phyloP scores from a whole-genome alignment of 2,888 invertebrate species.

The Cosmorhoe ocellata region DNA sequence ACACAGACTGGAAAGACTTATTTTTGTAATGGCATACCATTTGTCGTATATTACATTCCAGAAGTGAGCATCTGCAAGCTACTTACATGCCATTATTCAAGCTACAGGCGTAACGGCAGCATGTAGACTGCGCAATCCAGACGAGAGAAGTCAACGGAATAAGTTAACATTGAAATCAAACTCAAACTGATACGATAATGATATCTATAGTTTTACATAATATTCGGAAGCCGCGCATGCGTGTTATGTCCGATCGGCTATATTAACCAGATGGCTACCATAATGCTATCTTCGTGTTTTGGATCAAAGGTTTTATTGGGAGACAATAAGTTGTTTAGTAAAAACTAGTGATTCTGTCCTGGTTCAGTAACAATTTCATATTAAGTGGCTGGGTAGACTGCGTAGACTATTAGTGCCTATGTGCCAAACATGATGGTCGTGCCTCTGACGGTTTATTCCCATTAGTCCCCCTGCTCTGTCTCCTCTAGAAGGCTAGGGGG shows the following conservation, averaged over 20 bases:
- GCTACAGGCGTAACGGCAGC: no score
- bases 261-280: slow-evolving; percentile 16
- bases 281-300: slow-evolving; percentile 14
- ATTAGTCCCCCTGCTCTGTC: no score
- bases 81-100: no score
- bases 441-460: no score
- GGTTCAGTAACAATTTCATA: background rate
- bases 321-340: slow-evolving; percentile 7
- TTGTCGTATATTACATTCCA: no score
- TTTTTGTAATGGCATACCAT: no score
- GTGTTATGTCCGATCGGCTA: background rate
- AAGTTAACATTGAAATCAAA: background rate
- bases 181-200: slow-evolving; percentile 1
- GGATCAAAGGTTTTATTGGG: slow-evolving; percentile 12
- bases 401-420: no score
- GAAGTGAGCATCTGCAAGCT: no score
- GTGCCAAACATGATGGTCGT: no score
- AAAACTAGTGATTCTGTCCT: background rate
- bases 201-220: slow-evolving; percentile 15
- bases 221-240: slow-evolving; percentile 31
- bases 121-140: background rate
- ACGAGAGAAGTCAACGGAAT: background rate
- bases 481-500: no score
- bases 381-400: no score
- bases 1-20: no score